A percentile compares a stretch with the other conserved stretches of the same genome.
Evolutionary conservation across 2,888 invertebrate genomes (phyloP).

Genomic region (Synergus japonicus): DNA sequence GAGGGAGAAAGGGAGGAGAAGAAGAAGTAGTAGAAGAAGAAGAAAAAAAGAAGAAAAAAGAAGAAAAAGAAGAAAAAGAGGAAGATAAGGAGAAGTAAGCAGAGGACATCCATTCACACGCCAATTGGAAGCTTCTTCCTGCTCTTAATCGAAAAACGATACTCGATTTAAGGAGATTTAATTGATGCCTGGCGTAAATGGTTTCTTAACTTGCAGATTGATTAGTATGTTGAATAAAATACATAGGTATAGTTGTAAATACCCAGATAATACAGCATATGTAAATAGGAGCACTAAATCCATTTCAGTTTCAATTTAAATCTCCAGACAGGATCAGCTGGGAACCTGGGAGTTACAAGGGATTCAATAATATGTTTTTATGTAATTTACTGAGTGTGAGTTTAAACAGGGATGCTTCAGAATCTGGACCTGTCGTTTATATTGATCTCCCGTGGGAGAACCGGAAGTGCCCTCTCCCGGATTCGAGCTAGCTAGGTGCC

Average conservation of each 20-base stretch:
- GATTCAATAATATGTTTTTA: no score
- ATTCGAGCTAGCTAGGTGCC: constrained; percentile 2
- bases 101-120: constrained; percentile 2
- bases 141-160: neutral
- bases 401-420: neutral
- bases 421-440: constrained; percentile 29
- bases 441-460: constrained; percentile 28
- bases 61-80: neutral
- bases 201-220: neutral
- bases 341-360: no score
- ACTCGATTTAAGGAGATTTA: neutral
- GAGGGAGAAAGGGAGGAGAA: no score
- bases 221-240: neutral
- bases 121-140: neutral
- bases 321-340: no score
- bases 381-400: no score
- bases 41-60: no score
- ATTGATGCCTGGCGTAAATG: neutral
- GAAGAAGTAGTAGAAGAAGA: no score
- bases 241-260: neutral
- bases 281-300: no score
- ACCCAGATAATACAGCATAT: no score
- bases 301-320: no score
- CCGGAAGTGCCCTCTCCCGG: constrained; percentile 40
- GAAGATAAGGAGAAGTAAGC: neutral